These are phyloP conservation scores for Drosophila lutescens DNA, from an alignment of 2,888 invertebrate genomes.

Conservation along the genomic window DNA sequence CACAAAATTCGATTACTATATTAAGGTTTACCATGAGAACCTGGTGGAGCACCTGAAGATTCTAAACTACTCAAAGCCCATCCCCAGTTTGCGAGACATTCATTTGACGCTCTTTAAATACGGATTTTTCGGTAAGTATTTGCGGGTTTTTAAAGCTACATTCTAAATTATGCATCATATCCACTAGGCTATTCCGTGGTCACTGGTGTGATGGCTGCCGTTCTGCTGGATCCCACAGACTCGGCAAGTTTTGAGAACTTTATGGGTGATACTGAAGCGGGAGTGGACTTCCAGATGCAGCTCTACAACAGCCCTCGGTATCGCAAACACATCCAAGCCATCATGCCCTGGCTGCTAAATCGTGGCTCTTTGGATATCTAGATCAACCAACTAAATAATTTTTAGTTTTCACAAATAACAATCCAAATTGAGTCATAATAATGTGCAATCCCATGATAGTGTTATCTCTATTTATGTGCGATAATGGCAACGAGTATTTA, in stretches of 20 bases:
- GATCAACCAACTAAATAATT: neutral
- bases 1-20: constrained; percentile 77
- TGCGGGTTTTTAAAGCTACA: neutral
- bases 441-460: constrained; percentile 3
- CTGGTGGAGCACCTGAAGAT: constrained; percentile 71
- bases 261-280: constrained; percentile 50
- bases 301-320: constrained; percentile 71
- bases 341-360: constrained; percentile 78
- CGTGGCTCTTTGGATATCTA: constrained; percentile 8
- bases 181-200: constrained; percentile 58
- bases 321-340: constrained; percentile 67
- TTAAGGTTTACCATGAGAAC: constrained; percentile 77
- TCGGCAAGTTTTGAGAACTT: constrained; percentile 69
- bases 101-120: constrained; percentile 69
- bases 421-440: constrained; percentile 5
- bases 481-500: constrained; percentile 14
- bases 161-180: neutral
- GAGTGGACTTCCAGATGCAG: constrained; percentile 58
- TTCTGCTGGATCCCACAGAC: constrained; percentile 73
- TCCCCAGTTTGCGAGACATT: constrained; percentile 73
- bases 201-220: constrained; percentile 70
- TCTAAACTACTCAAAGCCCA: constrained; percentile 70
- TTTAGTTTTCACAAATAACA: neutral
- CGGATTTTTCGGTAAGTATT: constrained; percentile 72
- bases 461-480: constrained; percentile 6